Base-by-base conservation (phyloP, 2,888 invertebrate genomes). In the Teinopalpus imperialis region DNA sequence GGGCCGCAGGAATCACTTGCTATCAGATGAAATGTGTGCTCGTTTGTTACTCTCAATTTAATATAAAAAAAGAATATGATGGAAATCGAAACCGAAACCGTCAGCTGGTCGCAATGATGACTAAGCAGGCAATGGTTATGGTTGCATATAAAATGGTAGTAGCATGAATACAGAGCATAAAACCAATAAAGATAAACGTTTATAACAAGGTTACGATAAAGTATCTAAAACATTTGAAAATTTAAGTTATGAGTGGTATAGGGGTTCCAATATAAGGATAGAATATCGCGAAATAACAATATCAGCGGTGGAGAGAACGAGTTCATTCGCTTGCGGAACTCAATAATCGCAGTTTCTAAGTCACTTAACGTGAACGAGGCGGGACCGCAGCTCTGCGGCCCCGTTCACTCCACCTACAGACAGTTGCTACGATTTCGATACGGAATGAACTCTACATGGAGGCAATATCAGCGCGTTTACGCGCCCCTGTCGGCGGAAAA, bases 391-490 rank as follows among this genome's bases (percentile, higher is more conserved):
- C 47, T 42, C 32, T 37, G 52, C 36, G 47, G 29, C 40, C 6
- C 21, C 39, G 23, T 27, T 29, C 45, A 35, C 46, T 46, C 30
- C 34, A 46, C 35, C 26, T 16, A 9, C 6, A 39, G 39, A 29
- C 42, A 12, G 21, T 44, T 12, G 23, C 29, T 35, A 16, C 16
- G 31, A 21, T 36, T 51, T 53, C 48, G 50, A 51, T 57, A 61
- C 62, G 59, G 27, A 64, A 69, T 70, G 72, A 74, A 69, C 59
- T 66, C 63, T 60, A 68, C 66, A 73, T 74, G 70, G 69, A 72
- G 69, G 73, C 79, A 82, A 83, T 82, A 83, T 78, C 72, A 66
- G 61, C 57, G 51, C 69, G 71, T 73, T 76, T 74, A 72, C 67
- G 63, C 64, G 64, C 69, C 70, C 68, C 69, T 63, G 69, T 66